phyloP scores from a whole-genome alignment of 2,888 invertebrate species.

The Melanostoma scalare region DNA sequence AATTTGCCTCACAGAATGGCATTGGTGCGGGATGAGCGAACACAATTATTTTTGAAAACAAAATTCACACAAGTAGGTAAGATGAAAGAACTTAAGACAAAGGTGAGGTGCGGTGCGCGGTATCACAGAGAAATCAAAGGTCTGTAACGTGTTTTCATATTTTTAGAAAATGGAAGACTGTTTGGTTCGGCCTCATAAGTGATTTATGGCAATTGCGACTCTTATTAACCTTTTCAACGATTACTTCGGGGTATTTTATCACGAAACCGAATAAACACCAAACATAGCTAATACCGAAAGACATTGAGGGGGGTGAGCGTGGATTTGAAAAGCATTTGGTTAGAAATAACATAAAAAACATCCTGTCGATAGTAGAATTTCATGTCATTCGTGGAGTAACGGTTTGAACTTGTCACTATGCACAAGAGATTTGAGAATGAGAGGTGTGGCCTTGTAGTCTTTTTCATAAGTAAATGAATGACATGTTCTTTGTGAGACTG shows the following conservation, averaged over 20 bases:
- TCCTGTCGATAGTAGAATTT: too few relatives aligned
- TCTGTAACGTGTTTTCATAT: constrained; percentile 35
- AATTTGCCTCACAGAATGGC: constrained; percentile 38
- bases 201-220: constrained; percentile 50
- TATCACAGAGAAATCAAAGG: constrained; percentile 17
- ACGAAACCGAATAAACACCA: too few relatives aligned
- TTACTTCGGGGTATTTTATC: background rate
- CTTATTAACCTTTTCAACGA: constrained; percentile 42
- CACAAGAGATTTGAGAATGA: too few relatives aligned
- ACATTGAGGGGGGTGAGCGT: too few relatives aligned
- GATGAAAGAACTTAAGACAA: constrained; percentile 48
- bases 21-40: background rate
- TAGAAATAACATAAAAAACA: too few relatives aligned
- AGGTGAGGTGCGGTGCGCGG: constrained; percentile 18
- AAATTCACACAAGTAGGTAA: constrained; percentile 35
- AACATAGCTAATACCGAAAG: too few relatives aligned
- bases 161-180: constrained; percentile 9
- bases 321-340: too few relatives aligned
- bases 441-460: too few relatives aligned
- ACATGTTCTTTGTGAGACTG: too few relatives aligned
- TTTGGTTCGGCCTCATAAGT: constrained; percentile 39
- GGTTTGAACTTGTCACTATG: too few relatives aligned
- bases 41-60: background rate
- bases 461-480: too few relatives aligned
- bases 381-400: too few relatives aligned